Evolutionary conservation across 2,113 vertebrate species (phyloP), one percentile per base, ranked within the genome.

Genomic region (Aphelocoma coerulescens): DNA sequence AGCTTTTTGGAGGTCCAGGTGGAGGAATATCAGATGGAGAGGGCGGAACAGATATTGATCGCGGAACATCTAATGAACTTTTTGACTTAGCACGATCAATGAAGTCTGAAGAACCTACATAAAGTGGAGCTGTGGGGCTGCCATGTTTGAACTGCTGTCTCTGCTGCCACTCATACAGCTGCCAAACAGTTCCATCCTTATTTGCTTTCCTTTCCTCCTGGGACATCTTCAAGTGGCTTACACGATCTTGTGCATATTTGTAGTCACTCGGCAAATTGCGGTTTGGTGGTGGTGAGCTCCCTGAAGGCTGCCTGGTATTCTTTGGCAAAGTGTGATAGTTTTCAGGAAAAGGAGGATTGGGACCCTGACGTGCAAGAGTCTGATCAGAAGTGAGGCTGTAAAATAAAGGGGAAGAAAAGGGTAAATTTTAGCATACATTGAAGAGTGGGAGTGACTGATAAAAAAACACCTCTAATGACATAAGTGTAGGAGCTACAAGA

Each of bases 131-230:
- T 0, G 99, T 99, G 87, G 99, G 99, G 96, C 99, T 99, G 91
- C 99, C 99, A 1, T 99, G 99, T 33, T 99, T 99, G 97, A 99
- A 99, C 83, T 99, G 99, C 97, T 99, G 99, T 66, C 99, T 98
- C 97, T 99, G 99, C 97, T 99, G 99, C 99, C 99, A 99, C 96
- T 99, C 99, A 3, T 99, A 99, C 0, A 99, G 98, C 98, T 99
- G 99, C 99, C 99, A 99, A 85, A 99, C 99, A 57, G 98, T 99
- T 68, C 99, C 99, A 21, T 99, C 99, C 93, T 99, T 99, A 61
- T 97, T 99, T 24, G 99, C 99, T 89, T 98, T 96, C 20, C 99
- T 99, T 85, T 99, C 99, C 74, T 99, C 99, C 7, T 98, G 98
- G 21, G 99, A 99, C 99, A 99, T 99, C 96, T 99, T 99, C 97